Conservation (phyloP, 1,140 invertebrate species). For the Hylaeus anthracinus region DNA sequence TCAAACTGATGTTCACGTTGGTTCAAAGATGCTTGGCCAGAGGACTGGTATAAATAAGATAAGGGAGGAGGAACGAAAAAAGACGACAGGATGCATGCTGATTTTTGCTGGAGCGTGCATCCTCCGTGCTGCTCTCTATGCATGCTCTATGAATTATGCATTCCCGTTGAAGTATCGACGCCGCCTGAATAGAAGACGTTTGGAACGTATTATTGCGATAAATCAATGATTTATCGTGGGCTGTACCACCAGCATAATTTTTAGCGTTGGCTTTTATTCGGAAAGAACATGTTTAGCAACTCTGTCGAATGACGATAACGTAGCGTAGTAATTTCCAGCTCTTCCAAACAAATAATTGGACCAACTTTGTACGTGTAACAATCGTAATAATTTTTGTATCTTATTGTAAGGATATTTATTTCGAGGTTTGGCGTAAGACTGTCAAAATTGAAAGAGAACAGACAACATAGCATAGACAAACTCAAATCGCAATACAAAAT, state of each 20-base stretch:
- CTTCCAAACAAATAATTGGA: too few species aligned
- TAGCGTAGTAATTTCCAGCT: too few species aligned
- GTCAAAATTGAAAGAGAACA: too few species aligned
- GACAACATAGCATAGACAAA: too few species aligned
- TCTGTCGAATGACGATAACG: too few species aligned
- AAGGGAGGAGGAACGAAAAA: neutral
- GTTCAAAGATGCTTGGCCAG: neutral
- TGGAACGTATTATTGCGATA: conserved; percentile 5
- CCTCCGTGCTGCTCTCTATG: conserved; percentile 11
- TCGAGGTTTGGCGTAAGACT: too few species aligned
- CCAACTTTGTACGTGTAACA: too few species aligned
- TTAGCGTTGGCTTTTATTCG: conserved; percentile 7
- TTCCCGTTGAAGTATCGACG: conserved; percentile 36
- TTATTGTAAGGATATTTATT: too few species aligned
- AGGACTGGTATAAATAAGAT: neutral
- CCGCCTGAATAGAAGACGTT: conserved; percentile 22
- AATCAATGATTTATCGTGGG: conserved; percentile 43
- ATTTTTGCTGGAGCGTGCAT: neutral
- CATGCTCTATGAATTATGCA: conserved; percentile 50
- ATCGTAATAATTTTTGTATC: too few species aligned
- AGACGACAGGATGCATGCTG: neutral
- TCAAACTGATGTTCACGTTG: neutral
- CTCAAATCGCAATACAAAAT: too few species aligned
- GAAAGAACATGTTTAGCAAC: neutral
- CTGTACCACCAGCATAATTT: conserved; percentile 24